A percentile compares a stretch with the other conserved stretches of the same genome.
These are phyloP conservation scores for Theretra japonica DNA, from an alignment of 2,888 invertebrate species.

Conservation along the genomic window DNA sequence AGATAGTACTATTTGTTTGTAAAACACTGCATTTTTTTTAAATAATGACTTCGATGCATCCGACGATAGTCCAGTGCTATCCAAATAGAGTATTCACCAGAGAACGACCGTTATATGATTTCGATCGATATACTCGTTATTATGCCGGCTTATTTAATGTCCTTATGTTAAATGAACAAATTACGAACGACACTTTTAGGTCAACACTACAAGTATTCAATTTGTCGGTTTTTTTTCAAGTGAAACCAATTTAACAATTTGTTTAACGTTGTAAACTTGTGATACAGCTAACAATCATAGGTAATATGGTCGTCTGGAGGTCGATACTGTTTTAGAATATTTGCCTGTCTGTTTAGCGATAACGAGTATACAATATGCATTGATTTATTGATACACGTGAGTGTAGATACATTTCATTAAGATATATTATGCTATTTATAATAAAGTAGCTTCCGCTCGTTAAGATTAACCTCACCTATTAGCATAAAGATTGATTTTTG, in stretches of 20 bases:
- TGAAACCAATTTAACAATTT: not conserved
- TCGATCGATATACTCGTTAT: too few species aligned
- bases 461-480: not conserved
- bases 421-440: not conserved
- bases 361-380: not conserved
- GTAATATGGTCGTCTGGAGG: not conserved
- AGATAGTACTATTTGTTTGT: too few species aligned
- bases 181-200: not conserved
- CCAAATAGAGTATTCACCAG: too few species aligned
- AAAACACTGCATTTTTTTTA: too few species aligned
- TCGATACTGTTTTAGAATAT: conserved; percentile 12
- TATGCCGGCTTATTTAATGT: too few species aligned
- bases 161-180: too few species aligned
- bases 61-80: too few species aligned
- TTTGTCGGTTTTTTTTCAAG: not conserved
- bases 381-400: not conserved
- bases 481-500: not conserved
- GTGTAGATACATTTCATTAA: not conserved
- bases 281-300: not conserved
- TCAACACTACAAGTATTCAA: not conserved
- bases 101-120: too few species aligned
- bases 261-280: conserved; percentile 2
- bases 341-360: not conserved
- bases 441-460: not conserved
- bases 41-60: too few species aligned